Conservation (phyloP, 2,113 vertebrate genomes). For the Laticauda laticaudata region DNA sequence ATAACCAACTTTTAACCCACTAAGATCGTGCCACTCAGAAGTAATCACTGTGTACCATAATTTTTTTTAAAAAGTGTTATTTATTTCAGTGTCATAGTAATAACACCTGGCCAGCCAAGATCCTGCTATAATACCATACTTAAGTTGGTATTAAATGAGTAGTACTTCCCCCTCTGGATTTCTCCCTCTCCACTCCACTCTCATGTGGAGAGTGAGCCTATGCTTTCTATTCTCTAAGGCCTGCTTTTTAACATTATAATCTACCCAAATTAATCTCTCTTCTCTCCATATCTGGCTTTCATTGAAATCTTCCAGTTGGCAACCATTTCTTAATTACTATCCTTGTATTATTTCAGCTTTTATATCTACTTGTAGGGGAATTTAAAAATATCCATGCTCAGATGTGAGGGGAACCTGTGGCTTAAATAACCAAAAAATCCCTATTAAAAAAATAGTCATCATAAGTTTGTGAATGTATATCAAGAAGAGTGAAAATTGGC, state of each 20-base stretch:
- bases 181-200: not conserved
- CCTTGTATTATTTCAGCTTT: not conserved
- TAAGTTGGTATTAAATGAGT: not conserved
- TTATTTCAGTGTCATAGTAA: conserved; percentile 33
- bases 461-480: not conserved
- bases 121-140: not conserved
- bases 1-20: conserved; percentile 44
- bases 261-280: not conserved
- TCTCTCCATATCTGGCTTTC: not conserved
- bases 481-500: not conserved
- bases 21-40: conserved; percentile 38
- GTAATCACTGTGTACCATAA: not conserved
- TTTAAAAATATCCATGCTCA: not conserved
- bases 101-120: conserved; percentile 11
- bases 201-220: not conserved
- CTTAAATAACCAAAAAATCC: not conserved
- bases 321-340: not conserved
- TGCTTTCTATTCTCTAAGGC: not conserved
- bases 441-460: not conserved
- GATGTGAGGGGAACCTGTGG: not conserved
- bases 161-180: not conserved
- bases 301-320: not conserved
- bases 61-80: conserved; percentile 12
- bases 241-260: not conserved
- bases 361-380: too few relatives aligned